Percentiles rank a stretch among this genome's conserved stretches.
These are phyloP conservation scores for Pangasius djambal DNA, from an alignment of 2,797 vertebrate species.

Conservation along the genomic window DNA sequence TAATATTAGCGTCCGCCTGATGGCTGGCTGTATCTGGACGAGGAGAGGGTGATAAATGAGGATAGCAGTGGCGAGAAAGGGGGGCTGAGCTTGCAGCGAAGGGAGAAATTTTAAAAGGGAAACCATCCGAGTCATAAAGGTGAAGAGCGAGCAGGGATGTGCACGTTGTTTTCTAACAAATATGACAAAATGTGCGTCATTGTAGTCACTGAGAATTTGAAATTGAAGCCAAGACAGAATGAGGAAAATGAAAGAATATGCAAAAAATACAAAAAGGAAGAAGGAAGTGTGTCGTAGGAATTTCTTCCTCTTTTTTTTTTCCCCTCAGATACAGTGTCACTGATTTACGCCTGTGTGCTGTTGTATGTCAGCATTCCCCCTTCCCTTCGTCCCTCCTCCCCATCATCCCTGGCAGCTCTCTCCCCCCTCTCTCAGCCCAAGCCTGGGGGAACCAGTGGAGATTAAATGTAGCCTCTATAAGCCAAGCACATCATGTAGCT, in stretches of 20 bases:
- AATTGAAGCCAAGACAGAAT: slow-evolving; percentile 54
- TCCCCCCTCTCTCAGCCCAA: slow-evolving; percentile 76
- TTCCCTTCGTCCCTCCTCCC: slow-evolving; percentile 72
- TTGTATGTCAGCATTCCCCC: slow-evolving; percentile 86
- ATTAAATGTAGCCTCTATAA: slow-evolving; percentile 97
- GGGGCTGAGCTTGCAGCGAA: slow-evolving; percentile 21
- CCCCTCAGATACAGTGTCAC: slow-evolving; percentile 70
- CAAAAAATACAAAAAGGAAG: slow-evolving; percentile 73
- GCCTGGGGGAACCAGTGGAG: slow-evolving; percentile 90
- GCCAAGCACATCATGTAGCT: slow-evolving; percentile 90
- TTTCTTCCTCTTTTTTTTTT: slow-evolving; percentile 73
- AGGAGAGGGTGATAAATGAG: slow-evolving; percentile 74
- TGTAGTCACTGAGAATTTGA: slow-evolving; percentile 65
- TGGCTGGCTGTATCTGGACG: slow-evolving; percentile 72
- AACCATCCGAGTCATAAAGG: slow-evolving; percentile 38
- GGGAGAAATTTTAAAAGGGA: slow-evolving; percentile 52
- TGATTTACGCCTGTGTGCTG: slow-evolving; percentile 84
- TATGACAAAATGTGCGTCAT: slow-evolving; percentile 43
- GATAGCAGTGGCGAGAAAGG: slow-evolving; percentile 43
- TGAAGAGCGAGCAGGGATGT: slow-evolving; percentile 35
- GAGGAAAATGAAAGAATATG: slow-evolving; percentile 26
- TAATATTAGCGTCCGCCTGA: slow-evolving; percentile 75
- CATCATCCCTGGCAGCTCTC: slow-evolving; percentile 65
- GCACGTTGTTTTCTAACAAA: not conserved
- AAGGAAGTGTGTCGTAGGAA: slow-evolving; percentile 86